phyloP scores from a whole-genome alignment of 2,888 invertebrate species.

The Cistogaster globosa region DNA sequence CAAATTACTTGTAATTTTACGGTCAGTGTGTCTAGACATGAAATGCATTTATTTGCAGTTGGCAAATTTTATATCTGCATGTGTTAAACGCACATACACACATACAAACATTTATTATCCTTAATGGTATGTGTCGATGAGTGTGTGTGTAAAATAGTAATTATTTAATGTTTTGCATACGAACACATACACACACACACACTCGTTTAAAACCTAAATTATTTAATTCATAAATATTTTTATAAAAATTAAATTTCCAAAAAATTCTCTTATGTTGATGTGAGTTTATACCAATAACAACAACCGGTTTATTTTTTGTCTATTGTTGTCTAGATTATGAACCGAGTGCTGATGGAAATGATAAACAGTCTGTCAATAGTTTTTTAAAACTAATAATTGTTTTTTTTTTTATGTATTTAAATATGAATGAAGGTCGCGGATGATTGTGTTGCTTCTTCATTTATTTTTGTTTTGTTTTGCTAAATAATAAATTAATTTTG shows the following conservation, averaged over 20 bases:
- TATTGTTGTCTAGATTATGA: background rate
- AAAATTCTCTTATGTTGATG: background rate
- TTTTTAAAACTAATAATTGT: conserved; percentile 28
- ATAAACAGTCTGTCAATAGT: conserved; percentile 23
- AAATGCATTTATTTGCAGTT: conserved; percentile 42
- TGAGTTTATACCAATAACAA: background rate
- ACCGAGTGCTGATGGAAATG: background rate
- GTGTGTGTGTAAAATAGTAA: background rate
- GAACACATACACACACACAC: background rate
- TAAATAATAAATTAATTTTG: no score
- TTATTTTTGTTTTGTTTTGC: no score
- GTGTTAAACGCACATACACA: background rate
- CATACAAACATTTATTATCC: conserved; percentile 6
- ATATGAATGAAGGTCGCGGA: no score
- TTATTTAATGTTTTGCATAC: background rate
- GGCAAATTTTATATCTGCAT: background rate
- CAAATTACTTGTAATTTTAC: conserved; percentile 52
- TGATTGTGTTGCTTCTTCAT: no score
- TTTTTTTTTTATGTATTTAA: no score
- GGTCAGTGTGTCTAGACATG: conserved; percentile 65
- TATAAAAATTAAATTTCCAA: conserved; percentile 6
- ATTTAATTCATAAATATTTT: conserved; percentile 22
- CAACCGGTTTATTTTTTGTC: background rate
- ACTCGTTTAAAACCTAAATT: conserved; percentile 4
- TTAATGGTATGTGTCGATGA: conserved; percentile 12